phyloP scores from a whole-genome alignment of 2,888 invertebrate genomes.

The Andrena chrysosceles region DNA sequence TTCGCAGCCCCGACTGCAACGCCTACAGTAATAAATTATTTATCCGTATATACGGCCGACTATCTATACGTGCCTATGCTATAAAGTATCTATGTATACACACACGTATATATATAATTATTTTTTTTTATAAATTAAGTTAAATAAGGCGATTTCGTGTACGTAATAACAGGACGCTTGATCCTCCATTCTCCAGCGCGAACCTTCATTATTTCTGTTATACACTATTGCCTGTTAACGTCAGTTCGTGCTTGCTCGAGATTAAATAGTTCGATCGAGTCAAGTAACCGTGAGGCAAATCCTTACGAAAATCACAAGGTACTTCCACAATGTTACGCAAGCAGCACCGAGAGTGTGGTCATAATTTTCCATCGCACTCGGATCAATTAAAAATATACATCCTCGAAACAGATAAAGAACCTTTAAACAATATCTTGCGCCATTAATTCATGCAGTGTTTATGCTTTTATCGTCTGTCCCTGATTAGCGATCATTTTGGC shows the following conservation, averaged over 20 bases:
- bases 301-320: neutral
- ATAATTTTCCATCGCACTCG: neutral
- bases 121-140: constrained; percentile 64
- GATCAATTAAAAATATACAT: neutral
- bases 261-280: neutral
- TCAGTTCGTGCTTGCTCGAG: neutral
- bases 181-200: neutral
- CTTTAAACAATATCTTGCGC: neutral
- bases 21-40: constrained; percentile 65
- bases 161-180: neutral
- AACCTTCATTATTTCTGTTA: neutral
- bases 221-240: neutral
- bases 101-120: constrained; percentile 35
- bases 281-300: constrained; percentile 8
- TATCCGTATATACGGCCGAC: constrained; percentile 20
- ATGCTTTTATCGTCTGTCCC: neutral
- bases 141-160: constrained; percentile 55
- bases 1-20: constrained; percentile 38
- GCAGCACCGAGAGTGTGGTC: constrained; percentile 3
- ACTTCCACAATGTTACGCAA: neutral
- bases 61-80: constrained; percentile 18
- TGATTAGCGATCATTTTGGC: neutral
- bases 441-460: neutral
- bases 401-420: neutral
- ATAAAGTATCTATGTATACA: constrained; percentile 4